phyloP scores from a whole-genome alignment of 2,888 invertebrate species.

The Nomada lathburiana region DNA sequence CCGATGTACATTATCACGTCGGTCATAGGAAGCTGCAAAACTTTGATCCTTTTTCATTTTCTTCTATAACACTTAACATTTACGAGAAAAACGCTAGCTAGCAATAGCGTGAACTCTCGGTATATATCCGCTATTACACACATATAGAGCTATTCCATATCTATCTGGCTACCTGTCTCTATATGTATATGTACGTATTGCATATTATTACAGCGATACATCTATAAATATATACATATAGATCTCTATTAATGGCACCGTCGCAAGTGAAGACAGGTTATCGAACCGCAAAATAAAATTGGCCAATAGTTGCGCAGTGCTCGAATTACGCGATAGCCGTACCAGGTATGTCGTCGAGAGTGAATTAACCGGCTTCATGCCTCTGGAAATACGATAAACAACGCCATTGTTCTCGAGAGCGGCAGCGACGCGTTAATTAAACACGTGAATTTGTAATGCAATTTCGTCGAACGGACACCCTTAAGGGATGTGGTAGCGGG shows the following conservation, averaged over 20 bases:
- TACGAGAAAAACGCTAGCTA: no score
- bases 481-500: background rate
- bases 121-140: constrained; percentile 48
- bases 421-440: constrained; percentile 20
- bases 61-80: no score
- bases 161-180: constrained; percentile 40
- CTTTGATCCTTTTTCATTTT: no score
- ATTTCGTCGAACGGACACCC: background rate
- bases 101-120: constrained; percentile 13
- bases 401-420: background rate
- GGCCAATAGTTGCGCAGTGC: constrained; percentile 84
- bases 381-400: background rate
- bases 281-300: constrained; percentile 73
- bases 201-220: constrained; percentile 55
- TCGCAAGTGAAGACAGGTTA: constrained; percentile 65
- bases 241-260: constrained; percentile 59
- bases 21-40: no score
- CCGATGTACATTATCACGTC: no score
- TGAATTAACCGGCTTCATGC: constrained; percentile 10
- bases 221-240: constrained; percentile 45
- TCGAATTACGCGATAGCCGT: constrained; percentile 67
- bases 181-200: constrained; percentile 34
- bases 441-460: constrained; percentile 8
- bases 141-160: constrained; percentile 50
- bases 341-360: constrained; percentile 37